These are phyloP conservation scores for Laticauda colubrina DNA, from an alignment of 2,113 vertebrate genomes.

Conservation along the genomic window DNA sequence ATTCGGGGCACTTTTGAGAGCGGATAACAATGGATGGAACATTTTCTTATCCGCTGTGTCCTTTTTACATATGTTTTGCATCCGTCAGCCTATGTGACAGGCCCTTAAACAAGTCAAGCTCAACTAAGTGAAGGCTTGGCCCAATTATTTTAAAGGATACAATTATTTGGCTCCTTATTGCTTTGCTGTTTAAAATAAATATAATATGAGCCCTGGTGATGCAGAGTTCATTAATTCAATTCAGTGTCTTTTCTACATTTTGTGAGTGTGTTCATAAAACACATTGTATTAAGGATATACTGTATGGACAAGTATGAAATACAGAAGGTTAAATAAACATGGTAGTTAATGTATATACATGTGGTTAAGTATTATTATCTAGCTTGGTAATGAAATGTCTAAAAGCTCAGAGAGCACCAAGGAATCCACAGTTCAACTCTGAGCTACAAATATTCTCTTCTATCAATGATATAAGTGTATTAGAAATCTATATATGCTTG, in stretches of 20 bases:
- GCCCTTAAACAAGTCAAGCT: neutral
- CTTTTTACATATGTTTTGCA: too few relatives aligned
- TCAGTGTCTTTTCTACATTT: neutral
- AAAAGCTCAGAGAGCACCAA: too few relatives aligned
- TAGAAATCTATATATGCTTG: neutral
- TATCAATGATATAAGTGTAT: neutral
- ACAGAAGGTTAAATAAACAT: too few relatives aligned
- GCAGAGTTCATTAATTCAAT: neutral
- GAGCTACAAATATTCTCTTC: neutral
- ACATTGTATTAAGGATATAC: too few relatives aligned
- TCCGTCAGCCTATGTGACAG: too few relatives aligned
- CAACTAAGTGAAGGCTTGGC: neutral
- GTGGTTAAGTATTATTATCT: too few relatives aligned
- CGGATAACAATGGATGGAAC: too few relatives aligned
- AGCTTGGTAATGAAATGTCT: too few relatives aligned
- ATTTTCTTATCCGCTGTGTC: too few relatives aligned
- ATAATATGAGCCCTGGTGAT: neutral
- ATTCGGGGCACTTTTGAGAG: too few relatives aligned
- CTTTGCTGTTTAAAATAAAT: neutral
- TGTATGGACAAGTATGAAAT: too few relatives aligned
- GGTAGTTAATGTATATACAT: too few relatives aligned
- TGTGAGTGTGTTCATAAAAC: neutral
- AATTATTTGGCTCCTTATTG: neutral
- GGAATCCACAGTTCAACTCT: neutral
- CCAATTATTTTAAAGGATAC: neutral